These are phyloP conservation scores for Bombyx mandarina DNA, from an alignment of 1,140 invertebrate genomes.

Conservation along the genomic window DNA sequence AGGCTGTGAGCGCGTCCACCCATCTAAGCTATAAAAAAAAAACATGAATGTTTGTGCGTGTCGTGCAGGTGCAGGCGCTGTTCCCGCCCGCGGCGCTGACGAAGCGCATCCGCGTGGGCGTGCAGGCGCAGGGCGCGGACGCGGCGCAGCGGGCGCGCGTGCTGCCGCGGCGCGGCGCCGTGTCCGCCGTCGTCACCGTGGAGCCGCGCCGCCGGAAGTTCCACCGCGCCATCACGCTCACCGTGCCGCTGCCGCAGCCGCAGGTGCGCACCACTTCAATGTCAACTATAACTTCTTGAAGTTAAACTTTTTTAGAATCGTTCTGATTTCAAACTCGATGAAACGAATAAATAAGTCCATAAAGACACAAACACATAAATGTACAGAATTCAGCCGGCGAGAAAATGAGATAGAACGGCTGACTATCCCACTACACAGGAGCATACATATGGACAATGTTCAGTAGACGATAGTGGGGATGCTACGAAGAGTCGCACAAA, in stretches of 20 bases:
- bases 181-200: constrained; percentile 96
- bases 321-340: no score
- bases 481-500: no score
- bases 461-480: no score
- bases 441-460: no score
- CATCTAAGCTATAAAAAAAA: no score
- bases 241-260: constrained; percentile 89
- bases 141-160: constrained; percentile 87
- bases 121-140: constrained; percentile 94
- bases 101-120: constrained; percentile 95
- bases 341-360: no score
- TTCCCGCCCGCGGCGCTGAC: constrained; percentile 95
- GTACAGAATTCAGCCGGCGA: no score
- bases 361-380: no score
- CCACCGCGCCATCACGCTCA: constrained; percentile 96
- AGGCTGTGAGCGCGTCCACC: no score
- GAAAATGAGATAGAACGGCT: no score
- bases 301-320: no score
- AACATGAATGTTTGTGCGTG: not conserved
- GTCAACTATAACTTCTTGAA: not conserved
- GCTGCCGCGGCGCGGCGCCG: constrained; percentile 89
- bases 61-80: constrained; percentile 85
- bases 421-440: no score
- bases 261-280: constrained; percentile 19
- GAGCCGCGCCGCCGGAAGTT: constrained; percentile 96